Evolutionary conservation across 2,888 invertebrate genomes (phyloP).

Genomic region (Ommatoiulus sabulosus): DNA sequence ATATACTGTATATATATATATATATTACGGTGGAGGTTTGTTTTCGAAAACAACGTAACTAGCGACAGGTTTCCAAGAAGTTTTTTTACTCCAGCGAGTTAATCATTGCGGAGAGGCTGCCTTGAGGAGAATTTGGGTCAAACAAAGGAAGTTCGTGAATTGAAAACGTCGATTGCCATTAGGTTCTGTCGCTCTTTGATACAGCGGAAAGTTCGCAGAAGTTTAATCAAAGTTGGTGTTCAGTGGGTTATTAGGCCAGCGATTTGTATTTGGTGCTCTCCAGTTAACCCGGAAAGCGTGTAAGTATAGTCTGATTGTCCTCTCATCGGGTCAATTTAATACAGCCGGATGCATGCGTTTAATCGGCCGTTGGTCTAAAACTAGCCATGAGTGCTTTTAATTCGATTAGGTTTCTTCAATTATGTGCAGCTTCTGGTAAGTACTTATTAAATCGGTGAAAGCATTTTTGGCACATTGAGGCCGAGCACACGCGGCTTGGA

Average conservation of each 20-base stretch:
- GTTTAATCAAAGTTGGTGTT: not conserved
- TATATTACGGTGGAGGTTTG: conserved; percentile 9
- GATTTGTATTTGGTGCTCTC: not conserved
- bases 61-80: not conserved
- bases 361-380: not conserved
- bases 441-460: not conserved
- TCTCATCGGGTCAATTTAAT: not conserved
- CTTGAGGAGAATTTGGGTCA: not conserved
- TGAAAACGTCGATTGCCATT: not conserved
- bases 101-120: not conserved
- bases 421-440: not conserved
- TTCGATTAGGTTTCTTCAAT: not conserved
- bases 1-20: not conserved
- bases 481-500: too few relatives aligned
- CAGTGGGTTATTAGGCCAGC: not conserved
- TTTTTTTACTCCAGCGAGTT: not conserved
- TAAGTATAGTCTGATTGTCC: not conserved
- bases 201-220: not conserved
- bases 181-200: not conserved
- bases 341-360: not conserved
- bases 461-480: not conserved
- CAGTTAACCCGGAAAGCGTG: not conserved
- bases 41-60: conserved; percentile 24
- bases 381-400: not conserved
- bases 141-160: conserved; percentile 20